phyloP scores from a whole-genome alignment of 2,113 vertebrate genomes.

The Ivindomyrus marchei region DNA sequence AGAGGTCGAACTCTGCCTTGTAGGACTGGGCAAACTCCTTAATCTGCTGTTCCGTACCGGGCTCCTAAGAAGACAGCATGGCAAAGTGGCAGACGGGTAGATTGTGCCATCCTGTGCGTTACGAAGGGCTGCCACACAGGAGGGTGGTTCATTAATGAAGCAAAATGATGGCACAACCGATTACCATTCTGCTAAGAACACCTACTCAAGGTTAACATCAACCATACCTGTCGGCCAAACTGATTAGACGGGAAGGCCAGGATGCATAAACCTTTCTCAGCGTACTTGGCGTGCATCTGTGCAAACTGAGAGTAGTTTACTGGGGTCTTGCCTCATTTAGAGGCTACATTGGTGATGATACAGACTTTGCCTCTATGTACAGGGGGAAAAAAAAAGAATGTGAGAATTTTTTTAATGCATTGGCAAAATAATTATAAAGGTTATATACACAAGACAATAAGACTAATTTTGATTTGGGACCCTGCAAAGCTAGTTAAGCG shows the following conservation, averaged over 20 bases:
- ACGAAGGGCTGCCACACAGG: not conserved
- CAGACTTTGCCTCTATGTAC: conserved; percentile 73
- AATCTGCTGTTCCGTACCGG: conserved; percentile 73
- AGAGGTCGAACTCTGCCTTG: conserved; percentile 80
- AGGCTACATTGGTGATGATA: conserved; percentile 91
- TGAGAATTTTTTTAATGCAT: not conserved
- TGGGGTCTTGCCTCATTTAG: conserved; percentile 85
- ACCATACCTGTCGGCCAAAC: conserved; percentile 83
- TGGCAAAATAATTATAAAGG: not conserved
- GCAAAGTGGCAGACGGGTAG: not conserved
- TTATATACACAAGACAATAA: not conserved
- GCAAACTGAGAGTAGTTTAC: conserved; percentile 97
- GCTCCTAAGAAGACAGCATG: conserved; percentile 65
- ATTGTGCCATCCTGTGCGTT: not conserved
- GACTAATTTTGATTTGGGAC: not conserved
- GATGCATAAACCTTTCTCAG: conserved; percentile 91
- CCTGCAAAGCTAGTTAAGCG: not conserved
- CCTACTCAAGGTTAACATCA: not conserved
- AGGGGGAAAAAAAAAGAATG: not conserved
- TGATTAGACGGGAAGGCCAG: conserved; percentile 97
- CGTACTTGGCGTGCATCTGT: conserved; percentile 73
- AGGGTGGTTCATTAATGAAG: not conserved
- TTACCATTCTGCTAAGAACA: not conserved
- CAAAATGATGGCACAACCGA: not conserved
- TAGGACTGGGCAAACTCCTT: conserved; percentile 73